Conservation (phyloP, 2,888 invertebrate species). For the Noctua pronuba region DNA sequence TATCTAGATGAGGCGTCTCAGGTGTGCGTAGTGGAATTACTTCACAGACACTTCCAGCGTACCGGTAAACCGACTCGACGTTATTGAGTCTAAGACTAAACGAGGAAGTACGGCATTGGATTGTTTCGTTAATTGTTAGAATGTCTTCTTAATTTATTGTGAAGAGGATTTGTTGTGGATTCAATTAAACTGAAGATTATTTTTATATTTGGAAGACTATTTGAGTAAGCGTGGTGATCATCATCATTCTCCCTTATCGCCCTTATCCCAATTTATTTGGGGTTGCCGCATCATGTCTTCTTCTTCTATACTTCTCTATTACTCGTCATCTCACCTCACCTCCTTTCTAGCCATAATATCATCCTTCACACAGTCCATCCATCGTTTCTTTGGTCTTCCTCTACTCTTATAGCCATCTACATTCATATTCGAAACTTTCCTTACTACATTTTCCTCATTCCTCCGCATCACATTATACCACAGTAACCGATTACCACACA, state of each 20-base stretch:
- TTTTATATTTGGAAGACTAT: not conserved
- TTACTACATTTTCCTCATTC: too few relatives aligned
- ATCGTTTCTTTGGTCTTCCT: too few relatives aligned
- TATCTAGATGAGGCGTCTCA: conserved; percentile 58
- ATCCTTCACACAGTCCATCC: too few relatives aligned
- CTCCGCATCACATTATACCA: not conserved
- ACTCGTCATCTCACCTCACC: too few relatives aligned
- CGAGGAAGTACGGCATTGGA: conserved; percentile 21
- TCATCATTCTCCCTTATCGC: not conserved
- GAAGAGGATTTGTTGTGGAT: not conserved
- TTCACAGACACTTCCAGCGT: conserved; percentile 37
- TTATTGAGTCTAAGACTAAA: conserved; percentile 54
- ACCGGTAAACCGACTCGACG: conserved; percentile 22
- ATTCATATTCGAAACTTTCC: too few relatives aligned
- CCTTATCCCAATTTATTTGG: not conserved
- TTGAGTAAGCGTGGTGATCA: not conserved
- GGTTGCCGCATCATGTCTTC: not conserved
- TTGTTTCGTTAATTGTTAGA: conserved; percentile 41
- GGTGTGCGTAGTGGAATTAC: conserved; percentile 63
- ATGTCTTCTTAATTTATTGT: conserved; percentile 19
- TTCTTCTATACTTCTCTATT: too few relatives aligned
- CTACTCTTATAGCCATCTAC: too few relatives aligned
- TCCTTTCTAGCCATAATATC: too few relatives aligned
- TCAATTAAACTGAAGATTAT: not conserved
- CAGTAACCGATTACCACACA: not conserved